These are phyloP conservation scores for Myoxocephalus aenaeus DNA, from an alignment of 2,797 vertebrate genomes.

Conservation along the genomic window DNA sequence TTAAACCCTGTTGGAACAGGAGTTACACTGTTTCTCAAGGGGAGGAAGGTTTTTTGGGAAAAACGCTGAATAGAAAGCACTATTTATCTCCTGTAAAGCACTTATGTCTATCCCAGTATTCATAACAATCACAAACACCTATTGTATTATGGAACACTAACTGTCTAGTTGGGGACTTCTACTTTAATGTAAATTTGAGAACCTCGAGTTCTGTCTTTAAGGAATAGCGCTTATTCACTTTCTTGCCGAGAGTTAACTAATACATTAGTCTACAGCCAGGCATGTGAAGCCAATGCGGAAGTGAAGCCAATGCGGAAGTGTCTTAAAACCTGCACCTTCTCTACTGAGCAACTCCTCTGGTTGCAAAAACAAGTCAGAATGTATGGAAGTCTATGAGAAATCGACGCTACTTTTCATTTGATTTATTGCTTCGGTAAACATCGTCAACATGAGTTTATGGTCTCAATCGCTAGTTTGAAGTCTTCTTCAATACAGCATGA, in stretches of 20 bases:
- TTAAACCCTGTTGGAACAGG: background rate
- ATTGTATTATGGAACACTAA: background rate
- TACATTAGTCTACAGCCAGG: too few species aligned
- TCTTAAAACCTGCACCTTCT: too few species aligned
- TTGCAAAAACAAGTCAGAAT: background rate
- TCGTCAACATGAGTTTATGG: background rate
- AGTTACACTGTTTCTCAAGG: background rate
- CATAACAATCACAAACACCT: conserved; percentile 2
- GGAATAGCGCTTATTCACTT: background rate
- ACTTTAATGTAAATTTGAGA: background rate
- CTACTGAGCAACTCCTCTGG: background rate
- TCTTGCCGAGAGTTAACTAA: too few species aligned
- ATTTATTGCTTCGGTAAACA: background rate
- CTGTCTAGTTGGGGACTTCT: background rate
- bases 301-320: too few species aligned
- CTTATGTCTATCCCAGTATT: background rate
- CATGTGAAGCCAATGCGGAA: too few species aligned
- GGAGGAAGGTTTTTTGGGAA: background rate
- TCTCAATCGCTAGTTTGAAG: background rate
- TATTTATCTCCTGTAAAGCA: conserved; percentile 1
- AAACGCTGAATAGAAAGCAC: background rate
- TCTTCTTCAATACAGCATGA: background rate
- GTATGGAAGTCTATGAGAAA: too few species aligned
- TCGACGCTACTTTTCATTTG: too few species aligned
- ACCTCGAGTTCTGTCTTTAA: background rate